phyloP scores from a whole-genome alignment of 37 sponge, comb jelly and placozoan genomes.

The Beroe ovata region DNA sequence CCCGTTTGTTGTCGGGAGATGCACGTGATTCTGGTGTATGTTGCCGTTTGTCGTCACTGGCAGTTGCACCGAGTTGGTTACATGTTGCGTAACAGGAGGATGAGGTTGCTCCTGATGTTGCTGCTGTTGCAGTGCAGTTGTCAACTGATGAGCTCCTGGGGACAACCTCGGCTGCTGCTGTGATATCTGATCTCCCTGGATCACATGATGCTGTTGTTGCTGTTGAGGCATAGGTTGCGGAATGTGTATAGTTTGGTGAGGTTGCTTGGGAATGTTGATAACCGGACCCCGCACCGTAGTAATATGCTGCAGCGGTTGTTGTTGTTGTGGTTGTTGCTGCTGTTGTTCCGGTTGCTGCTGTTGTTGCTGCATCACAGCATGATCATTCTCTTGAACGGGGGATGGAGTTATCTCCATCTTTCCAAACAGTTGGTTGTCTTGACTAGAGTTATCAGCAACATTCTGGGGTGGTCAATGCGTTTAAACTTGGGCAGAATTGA shows the following conservation, averaged over 20 bases:
- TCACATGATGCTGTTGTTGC: not conserved
- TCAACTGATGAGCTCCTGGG: not conserved
- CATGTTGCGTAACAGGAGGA: not conserved
- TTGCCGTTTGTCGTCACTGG: constrained; percentile 3
- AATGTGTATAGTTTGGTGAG: not conserved
- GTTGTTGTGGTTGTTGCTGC: not conserved
- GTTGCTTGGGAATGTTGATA: constrained; percentile 21
- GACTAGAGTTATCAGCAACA: constrained; percentile 6
- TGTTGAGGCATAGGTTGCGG: not conserved
- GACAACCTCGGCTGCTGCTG: not conserved
- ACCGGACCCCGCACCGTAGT: not conserved
- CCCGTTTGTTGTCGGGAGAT: constrained; percentile 33
- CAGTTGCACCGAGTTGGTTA: constrained; percentile 14
- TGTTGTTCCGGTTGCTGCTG: constrained; percentile 28
- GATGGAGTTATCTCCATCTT: constrained; percentile 39
- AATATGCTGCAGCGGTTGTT: constrained; percentile 19
- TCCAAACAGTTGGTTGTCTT: not conserved
- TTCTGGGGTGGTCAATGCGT: not conserved
- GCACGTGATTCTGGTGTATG: not conserved
- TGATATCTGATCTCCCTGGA: not conserved
- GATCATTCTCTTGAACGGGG: constrained; percentile 25
- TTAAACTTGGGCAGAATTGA: no score
- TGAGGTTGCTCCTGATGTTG: constrained; percentile 5
- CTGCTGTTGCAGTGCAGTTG: constrained; percentile 7
- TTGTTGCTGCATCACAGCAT: constrained; percentile 11